These are phyloP conservation scores for Pollenia angustigena DNA, from an alignment of 2,888 invertebrate genomes.

Conservation along the genomic window DNA sequence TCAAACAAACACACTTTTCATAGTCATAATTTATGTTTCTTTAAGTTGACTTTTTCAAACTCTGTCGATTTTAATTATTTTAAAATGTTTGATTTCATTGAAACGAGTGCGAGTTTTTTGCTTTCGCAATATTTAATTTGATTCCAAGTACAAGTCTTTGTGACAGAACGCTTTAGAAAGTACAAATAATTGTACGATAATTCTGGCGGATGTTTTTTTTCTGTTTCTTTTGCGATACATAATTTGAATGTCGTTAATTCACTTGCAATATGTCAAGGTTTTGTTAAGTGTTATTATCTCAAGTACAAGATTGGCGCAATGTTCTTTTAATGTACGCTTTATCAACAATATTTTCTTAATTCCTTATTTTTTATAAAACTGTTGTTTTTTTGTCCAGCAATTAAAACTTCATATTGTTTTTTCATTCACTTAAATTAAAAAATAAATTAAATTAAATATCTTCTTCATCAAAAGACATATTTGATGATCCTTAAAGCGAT, in stretches of 20 bases:
- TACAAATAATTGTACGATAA: conserved; percentile 25
- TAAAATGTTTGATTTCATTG: conserved; percentile 44
- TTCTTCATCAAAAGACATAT: too few species aligned
- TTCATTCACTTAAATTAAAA: too few species aligned
- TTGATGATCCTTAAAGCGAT: too few species aligned
- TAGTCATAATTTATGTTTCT: conserved; percentile 50
- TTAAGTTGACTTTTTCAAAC: conserved; percentile 37
- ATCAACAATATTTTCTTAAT: too few species aligned
- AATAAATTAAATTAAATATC: too few species aligned
- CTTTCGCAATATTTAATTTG: conserved; percentile 24
- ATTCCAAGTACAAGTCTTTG: conserved; percentile 8
- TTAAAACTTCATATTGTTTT: too few species aligned
- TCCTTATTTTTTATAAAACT: too few species aligned
- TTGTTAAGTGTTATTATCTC: too few species aligned
- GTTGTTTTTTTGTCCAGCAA: too few species aligned
- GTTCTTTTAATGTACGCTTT: too few species aligned
- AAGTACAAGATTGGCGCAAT: too few species aligned
- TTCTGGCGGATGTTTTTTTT: conserved; percentile 44
- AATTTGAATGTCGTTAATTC: background rate
- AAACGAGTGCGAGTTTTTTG: conserved; percentile 28
- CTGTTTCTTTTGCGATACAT: background rate
- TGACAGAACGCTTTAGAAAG: conserved; percentile 65
- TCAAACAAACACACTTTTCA: conserved; percentile 10
- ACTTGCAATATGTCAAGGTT: background rate
- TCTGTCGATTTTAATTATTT: conserved; percentile 64